Evolutionary conservation across 2,113 vertebrate genomes (phyloP).

Genomic region (Ancistrus triradiatus): DNA sequence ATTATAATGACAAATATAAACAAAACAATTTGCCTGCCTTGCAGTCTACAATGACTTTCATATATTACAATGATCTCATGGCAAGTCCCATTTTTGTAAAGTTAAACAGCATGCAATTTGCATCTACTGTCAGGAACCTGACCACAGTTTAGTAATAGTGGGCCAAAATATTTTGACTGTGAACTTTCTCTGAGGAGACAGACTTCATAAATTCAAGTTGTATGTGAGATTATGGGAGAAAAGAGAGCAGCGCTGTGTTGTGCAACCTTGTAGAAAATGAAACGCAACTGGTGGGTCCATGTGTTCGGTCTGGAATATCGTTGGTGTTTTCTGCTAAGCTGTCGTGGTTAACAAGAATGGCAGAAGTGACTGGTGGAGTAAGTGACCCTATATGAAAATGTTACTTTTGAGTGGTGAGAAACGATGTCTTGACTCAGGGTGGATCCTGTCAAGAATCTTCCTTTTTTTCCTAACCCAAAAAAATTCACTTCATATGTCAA

Average conservation of each 20-base stretch:
- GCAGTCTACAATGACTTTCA: neutral
- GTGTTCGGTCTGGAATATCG: conserved; percentile 30
- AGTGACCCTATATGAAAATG: conserved; percentile 8
- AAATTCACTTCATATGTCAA: too few species aligned
- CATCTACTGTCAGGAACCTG: conserved; percentile 7
- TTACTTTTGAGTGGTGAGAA: conserved; percentile 14
- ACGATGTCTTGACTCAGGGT: neutral
- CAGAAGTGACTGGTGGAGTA: conserved; percentile 17
- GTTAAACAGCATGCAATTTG: neutral
- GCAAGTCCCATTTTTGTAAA: neutral
- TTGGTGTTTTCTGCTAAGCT: conserved; percentile 23
- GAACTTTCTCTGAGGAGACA: neutral
- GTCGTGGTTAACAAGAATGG: conserved; percentile 20
- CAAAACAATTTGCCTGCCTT: neutral
- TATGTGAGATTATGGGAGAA: conserved; percentile 11
- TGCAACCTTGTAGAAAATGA: conserved; percentile 19
- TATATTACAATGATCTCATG: neutral
- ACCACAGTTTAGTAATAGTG: conserved; percentile 3
- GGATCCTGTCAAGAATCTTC: too few species aligned
- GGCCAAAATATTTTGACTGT: conserved; percentile 3
- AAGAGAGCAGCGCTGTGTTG: conserved; percentile 18
- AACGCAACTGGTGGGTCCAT: conserved; percentile 24
- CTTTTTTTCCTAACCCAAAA: too few species aligned
- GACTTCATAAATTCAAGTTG: conserved; percentile 16
- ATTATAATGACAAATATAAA: conserved; percentile 21